These are phyloP conservation scores for Alouatta palliata DNA, from an alignment of 2,113 vertebrate genomes.

Conservation along the genomic window DNA sequence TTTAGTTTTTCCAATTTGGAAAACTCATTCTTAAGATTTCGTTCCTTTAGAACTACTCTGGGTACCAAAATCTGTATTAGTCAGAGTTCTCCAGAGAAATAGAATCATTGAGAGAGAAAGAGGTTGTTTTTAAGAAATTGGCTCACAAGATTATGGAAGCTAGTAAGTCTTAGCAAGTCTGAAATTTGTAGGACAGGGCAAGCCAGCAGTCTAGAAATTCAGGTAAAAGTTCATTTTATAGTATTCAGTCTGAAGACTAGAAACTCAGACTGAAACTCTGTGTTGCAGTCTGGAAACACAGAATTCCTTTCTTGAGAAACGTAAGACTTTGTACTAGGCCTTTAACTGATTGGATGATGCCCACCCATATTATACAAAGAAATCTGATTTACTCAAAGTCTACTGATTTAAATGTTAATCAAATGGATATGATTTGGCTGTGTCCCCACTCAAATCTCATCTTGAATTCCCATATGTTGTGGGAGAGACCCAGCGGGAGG, in stretches of 20 bases:
- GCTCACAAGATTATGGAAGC: background rate
- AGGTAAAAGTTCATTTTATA: background rate
- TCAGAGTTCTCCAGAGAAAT: background rate
- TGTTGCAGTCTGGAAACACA: background rate
- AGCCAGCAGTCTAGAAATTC: background rate
- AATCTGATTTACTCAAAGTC: background rate
- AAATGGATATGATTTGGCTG: background rate
- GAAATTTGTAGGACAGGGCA: background rate
- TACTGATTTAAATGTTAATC: background rate
- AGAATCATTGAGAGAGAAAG: background rate
- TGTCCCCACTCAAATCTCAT: no score
- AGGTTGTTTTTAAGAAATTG: background rate
- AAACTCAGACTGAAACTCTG: background rate
- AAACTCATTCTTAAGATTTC: background rate
- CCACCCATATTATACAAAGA: accelerated
- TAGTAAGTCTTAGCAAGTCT: background rate
- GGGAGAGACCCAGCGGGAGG: no score
- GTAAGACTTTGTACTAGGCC: background rate
- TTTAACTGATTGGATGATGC: background rate
- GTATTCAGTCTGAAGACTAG: background rate
- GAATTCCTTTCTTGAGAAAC: background rate
- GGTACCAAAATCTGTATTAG: background rate
- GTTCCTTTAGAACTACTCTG: background rate
- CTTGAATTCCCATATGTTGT: no score
- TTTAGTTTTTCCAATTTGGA: background rate